These are phyloP conservation scores for Microplitis demolitor DNA, from an alignment of 1,140 invertebrate genomes.

Conservation along the genomic window DNA sequence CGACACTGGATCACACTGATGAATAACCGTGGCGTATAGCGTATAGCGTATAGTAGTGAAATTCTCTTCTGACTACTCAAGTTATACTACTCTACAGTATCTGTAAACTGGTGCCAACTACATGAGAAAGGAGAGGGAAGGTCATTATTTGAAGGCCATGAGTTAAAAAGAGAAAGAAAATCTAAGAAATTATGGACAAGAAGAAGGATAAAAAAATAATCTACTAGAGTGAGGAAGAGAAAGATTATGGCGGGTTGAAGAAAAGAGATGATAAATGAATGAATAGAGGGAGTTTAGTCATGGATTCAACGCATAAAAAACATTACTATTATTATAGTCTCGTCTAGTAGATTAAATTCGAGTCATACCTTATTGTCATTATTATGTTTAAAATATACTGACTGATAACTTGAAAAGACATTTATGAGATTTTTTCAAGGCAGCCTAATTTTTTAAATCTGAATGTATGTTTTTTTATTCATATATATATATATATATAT, in stretches of 20 bases:
- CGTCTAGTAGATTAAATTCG: no score
- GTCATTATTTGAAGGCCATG: constrained; percentile 29
- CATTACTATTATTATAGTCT: no score
- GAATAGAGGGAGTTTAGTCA: no score
- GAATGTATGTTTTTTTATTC: no score
- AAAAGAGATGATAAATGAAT: background rate
- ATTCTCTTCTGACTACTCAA: constrained; percentile 41
- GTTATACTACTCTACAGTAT: constrained; percentile 17
- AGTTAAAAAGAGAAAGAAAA: constrained; percentile 19
- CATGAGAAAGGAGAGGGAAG: constrained; percentile 7
- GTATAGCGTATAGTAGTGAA: constrained; percentile 28
- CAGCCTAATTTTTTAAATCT: no score
- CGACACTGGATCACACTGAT: constrained; percentile 38
- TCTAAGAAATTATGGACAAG: background rate
- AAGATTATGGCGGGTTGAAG: background rate
- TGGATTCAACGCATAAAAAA: no score
- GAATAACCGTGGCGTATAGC: constrained; percentile 40
- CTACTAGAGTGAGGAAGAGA: background rate
- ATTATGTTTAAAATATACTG: no score
- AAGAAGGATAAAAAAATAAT: background rate
- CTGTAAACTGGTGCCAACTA: constrained; percentile 11
- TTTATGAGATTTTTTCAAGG: no score
- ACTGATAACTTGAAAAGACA: no score
- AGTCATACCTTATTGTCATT: no score
- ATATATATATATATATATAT: no score